Evolutionary conservation across 2,797 vertebrate species (phyloP).

Genomic region (Alauda arvensis): DNA sequence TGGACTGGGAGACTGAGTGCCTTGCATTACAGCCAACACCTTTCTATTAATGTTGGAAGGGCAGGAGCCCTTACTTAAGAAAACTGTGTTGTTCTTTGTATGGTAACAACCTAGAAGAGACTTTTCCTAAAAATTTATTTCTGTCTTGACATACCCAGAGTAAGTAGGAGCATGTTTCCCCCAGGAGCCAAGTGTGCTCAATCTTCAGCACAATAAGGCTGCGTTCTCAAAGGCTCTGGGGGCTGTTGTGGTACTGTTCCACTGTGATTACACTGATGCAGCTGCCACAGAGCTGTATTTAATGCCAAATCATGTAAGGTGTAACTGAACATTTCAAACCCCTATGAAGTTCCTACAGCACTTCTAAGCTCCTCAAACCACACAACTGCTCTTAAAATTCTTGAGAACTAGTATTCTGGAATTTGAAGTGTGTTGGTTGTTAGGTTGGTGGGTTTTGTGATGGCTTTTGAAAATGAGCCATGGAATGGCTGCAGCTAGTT

Average conservation of each 20-base stretch:
- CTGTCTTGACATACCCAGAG: not conserved
- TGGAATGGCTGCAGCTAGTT: not conserved
- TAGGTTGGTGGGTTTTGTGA: not conserved
- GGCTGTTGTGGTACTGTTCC: not conserved
- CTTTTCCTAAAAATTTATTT: not conserved
- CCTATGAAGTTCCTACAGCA: not conserved
- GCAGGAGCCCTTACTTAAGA: not conserved
- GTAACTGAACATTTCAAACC: not conserved
- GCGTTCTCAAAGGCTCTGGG: not conserved
- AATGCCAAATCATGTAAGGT: not conserved
- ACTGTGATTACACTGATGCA: not conserved
- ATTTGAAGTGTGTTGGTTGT: not conserved
- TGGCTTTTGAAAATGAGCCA: not conserved
- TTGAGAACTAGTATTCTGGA: not conserved
- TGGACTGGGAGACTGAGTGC: not conserved
- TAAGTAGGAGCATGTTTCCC: not conserved
- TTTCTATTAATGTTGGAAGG: rapidly evolving
- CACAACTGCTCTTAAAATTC: not conserved
- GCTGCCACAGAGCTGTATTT: not conserved
- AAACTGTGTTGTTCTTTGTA: not conserved
- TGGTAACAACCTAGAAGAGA: not conserved
- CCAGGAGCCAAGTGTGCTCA: not conserved
- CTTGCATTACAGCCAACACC: not conserved
- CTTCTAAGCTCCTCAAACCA: not conserved
- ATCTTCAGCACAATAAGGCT: rapidly evolving